phyloP scores from a whole-genome alignment of 2,113 vertebrate genomes.

The Ondatra zibethicus region DNA sequence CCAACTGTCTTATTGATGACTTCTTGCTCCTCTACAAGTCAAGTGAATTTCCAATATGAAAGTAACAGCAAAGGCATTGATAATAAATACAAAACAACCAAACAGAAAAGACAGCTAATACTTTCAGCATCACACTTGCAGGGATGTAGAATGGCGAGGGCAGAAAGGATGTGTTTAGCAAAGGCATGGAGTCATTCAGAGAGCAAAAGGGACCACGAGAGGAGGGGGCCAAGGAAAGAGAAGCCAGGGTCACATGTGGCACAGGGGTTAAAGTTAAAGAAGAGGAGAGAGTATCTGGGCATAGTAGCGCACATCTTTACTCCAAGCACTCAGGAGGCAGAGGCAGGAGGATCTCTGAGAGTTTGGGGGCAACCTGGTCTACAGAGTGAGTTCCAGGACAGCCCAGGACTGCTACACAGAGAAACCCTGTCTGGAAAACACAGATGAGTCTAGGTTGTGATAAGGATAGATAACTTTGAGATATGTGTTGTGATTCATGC shows the following conservation, averaged over 20 bases:
- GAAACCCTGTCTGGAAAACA: neutral
- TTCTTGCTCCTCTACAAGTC: neutral
- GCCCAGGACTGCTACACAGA: neutral
- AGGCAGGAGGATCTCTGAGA: neutral
- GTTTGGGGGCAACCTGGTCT: neutral
- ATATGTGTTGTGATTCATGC: neutral
- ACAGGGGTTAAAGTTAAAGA: neutral
- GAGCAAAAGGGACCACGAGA: neutral
- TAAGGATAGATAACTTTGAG: conserved; percentile 1
- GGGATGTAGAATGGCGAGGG: neutral
- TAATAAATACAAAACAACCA: neutral
- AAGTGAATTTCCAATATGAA: neutral
- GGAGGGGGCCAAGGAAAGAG: neutral
- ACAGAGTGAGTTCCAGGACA: neutral
- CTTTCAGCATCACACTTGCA: too few species aligned
- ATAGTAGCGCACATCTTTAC: too few species aligned
- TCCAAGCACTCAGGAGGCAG: neutral
- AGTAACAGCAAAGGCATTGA: too few species aligned
- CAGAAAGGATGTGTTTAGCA: neutral
- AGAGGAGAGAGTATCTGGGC: neutral
- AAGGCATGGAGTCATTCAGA: neutral
- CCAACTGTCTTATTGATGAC: neutral
- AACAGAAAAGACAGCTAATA: neutral
- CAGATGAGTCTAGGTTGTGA: neutral
- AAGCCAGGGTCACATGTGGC: neutral